A percentile compares a stretch with the other conserved stretches of the same genome.
phyloP scores from a whole-genome alignment of 2,888 invertebrate species.

The Diarsia dahlii region DNA sequence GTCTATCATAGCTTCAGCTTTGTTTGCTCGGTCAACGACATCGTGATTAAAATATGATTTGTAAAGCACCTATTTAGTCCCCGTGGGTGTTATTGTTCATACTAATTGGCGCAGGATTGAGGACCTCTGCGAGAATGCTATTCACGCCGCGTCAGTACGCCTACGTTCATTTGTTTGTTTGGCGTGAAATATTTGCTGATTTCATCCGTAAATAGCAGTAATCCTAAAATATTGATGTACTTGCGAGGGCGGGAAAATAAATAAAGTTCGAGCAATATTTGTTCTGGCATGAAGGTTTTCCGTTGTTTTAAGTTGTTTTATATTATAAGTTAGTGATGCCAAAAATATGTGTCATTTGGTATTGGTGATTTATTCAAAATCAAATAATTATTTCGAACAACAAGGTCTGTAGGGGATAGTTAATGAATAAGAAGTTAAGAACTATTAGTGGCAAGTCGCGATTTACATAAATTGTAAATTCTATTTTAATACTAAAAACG shows the following conservation, averaged over 20 bases:
- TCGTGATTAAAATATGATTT: conserved; percentile 72
- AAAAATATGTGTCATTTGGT: not conserved
- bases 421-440: too few relatives aligned
- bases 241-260: conserved; percentile 29
- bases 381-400: too few relatives aligned
- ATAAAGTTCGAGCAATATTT: conserved; percentile 31
- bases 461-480: too few relatives aligned
- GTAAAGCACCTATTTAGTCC: conserved; percentile 65
- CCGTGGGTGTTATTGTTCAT: conserved; percentile 84
- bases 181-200: conserved; percentile 45
- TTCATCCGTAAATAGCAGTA: conserved; percentile 51
- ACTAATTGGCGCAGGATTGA: conserved; percentile 68
- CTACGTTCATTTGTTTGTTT: conserved; percentile 57
- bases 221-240: conserved; percentile 49
- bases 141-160: conserved; percentile 60
- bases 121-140: conserved; percentile 62
- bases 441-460: too few relatives aligned
- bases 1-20: conserved; percentile 28
- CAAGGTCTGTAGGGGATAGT: too few relatives aligned
- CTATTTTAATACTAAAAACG: too few relatives aligned
- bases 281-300: conserved; percentile 1
- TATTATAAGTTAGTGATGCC: not conserved
- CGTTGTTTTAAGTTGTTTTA: too few relatives aligned
- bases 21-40: conserved; percentile 73
- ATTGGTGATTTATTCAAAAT: not conserved